These are phyloP conservation scores for Diachrysia chrysitis DNA, from an alignment of 2,888 invertebrate genomes.

Conservation along the genomic window DNA sequence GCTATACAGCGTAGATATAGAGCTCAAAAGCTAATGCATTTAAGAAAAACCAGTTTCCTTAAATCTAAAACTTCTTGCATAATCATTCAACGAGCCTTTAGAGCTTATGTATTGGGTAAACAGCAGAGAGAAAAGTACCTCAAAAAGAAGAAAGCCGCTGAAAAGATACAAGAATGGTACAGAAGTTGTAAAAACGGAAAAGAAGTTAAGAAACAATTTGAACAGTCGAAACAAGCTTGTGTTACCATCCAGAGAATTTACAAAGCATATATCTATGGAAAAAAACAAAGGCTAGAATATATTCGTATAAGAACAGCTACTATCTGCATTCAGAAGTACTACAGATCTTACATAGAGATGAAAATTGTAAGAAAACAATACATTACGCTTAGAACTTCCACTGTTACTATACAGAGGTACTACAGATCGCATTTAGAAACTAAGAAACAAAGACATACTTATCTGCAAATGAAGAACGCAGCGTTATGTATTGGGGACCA, in stretches of 20 bases:
- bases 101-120: constrained; percentile 72
- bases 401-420: constrained; percentile 69
- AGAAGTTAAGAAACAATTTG: constrained; percentile 66
- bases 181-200: constrained; percentile 69
- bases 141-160: constrained; percentile 70
- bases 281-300: constrained; percentile 73
- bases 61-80: constrained; percentile 69
- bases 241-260: constrained; percentile 83
- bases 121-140: constrained; percentile 69
- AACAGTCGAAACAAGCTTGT: constrained; percentile 73
- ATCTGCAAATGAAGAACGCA: constrained; percentile 65
- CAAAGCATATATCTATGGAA: constrained; percentile 72
- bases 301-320: constrained; percentile 73
- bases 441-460: constrained; percentile 65
- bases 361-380: constrained; percentile 70
- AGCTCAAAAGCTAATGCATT: constrained; percentile 76
- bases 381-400: constrained; percentile 65
- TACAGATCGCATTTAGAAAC: constrained; percentile 71
- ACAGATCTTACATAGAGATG: constrained; percentile 73
- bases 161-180: constrained; percentile 85
- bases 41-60: constrained; percentile 66
- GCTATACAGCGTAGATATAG: constrained; percentile 81
- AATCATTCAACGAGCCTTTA: constrained; percentile 79
- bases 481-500: constrained; percentile 60
- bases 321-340: constrained; percentile 76